A percentile compares a stretch with the other conserved stretches of the same genome.
Evolutionary conservation across 2,113 vertebrate genomes (phyloP).

Genomic region (Panthera tigris): DNA sequence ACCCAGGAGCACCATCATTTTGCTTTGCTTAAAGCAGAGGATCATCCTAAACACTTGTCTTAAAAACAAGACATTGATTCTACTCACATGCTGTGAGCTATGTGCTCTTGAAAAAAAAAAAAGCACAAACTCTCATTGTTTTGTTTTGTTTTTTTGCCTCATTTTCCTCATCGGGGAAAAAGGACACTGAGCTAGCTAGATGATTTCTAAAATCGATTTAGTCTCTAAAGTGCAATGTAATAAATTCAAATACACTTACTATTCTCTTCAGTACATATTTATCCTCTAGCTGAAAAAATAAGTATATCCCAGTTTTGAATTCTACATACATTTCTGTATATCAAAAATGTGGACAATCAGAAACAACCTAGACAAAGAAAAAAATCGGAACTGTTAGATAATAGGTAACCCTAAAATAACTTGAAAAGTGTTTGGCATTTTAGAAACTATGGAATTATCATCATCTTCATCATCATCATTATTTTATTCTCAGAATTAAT

Average conservation of each 20-base stretch:
- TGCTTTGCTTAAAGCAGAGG: not conserved
- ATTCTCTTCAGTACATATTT: not conserved
- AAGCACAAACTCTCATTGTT: not conserved
- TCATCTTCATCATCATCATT: not conserved
- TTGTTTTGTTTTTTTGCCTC: not conserved
- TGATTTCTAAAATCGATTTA: not conserved
- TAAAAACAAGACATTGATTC: not conserved
- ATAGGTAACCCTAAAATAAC: not conserved
- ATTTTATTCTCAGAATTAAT: not conserved
- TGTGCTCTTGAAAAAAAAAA: not conserved
- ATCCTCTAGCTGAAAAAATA: not conserved
- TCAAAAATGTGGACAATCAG: not conserved
- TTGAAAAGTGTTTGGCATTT: not conserved
- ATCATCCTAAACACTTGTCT: not conserved
- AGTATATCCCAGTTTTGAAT: not conserved
- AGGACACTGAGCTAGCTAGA: not conserved
- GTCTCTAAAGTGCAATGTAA: not conserved
- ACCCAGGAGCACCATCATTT: not conserved
- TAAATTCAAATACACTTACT: not conserved
- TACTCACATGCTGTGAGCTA: not conserved
- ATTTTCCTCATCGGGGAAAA: not conserved
- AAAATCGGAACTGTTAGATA: not conserved
- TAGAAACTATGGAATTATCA: not conserved
- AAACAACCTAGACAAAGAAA: not conserved
- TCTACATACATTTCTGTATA: not conserved